Evolutionary conservation across 2,888 invertebrate species (phyloP).

Genomic region (Dysmachus trigonus): DNA sequence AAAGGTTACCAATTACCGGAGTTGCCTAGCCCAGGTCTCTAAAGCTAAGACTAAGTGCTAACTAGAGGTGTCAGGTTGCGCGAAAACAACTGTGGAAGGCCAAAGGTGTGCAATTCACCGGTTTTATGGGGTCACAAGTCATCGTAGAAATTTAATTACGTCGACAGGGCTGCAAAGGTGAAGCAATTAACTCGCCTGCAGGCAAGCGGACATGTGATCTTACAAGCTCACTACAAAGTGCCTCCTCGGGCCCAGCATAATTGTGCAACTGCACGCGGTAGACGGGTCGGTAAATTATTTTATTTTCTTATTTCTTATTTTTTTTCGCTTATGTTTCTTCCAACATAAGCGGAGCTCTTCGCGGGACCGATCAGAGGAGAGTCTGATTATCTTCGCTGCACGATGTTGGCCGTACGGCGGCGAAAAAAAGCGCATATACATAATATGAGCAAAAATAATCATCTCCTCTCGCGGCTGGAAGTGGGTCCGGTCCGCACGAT

Average conservation of each 20-base stretch:
- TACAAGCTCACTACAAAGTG: conserved; percentile 26
- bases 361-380: neutral
- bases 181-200: conserved; percentile 22
- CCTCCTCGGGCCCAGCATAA: neutral
- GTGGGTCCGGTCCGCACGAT: neutral
- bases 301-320: neutral
- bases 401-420: neutral
- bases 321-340: neutral
- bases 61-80: neutral
- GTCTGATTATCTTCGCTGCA: neutral
- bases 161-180: neutral
- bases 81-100: neutral
- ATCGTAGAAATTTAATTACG: conserved; percentile 27
- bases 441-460: conserved; percentile 8
- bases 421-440: neutral
- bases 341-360: neutral
- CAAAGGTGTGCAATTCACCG: conserved; percentile 4
- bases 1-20: neutral
- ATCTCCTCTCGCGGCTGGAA: neutral
- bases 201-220: conserved; percentile 23
- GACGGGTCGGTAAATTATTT: neutral
- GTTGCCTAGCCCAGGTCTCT: neutral
- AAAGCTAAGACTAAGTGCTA: neutral
- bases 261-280: neutral
- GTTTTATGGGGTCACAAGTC: conserved; percentile 25